Evolutionary conservation across 2,113 vertebrate species (phyloP).

Genomic region (Upupa epops): DNA sequence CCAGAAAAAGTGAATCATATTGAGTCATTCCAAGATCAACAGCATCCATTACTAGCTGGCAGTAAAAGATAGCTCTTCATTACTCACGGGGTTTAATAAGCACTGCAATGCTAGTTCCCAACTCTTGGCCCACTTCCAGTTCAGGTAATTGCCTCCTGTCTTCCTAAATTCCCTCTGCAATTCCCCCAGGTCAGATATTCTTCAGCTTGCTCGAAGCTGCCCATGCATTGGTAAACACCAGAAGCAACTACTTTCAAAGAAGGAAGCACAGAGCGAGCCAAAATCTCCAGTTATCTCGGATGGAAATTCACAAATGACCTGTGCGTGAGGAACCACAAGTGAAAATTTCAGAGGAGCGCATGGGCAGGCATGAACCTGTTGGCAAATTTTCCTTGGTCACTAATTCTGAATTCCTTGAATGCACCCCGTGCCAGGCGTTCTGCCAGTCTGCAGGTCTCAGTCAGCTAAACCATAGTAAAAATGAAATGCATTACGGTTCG

Average conservation of each 20-base stretch:
- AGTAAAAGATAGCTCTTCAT: constrained; percentile 1
- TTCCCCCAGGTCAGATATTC: neutral
- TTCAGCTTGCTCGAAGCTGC: neutral
- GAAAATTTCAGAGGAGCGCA: neutral
- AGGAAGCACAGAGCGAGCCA: neutral
- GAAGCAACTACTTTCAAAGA: neutral
- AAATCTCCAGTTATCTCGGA: neutral
- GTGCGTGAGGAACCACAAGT: neutral
- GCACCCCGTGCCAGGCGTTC: neutral
- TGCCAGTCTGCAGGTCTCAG: neutral
- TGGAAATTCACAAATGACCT: neutral
- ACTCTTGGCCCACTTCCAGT: neutral
- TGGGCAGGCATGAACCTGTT: neutral
- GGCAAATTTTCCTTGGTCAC: neutral
- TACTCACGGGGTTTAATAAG: neutral
- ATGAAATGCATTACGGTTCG: neutral
- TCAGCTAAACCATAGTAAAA: neutral
- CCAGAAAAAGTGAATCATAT: neutral
- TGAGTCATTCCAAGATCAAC: neutral
- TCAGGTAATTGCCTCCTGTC: neutral
- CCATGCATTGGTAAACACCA: neutral
- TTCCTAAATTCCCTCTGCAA: neutral
- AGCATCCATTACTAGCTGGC: neutral
- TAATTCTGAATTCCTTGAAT: neutral
- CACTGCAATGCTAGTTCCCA: neutral